Evolutionary conservation across 2,888 invertebrate genomes (phyloP), one percentile per base, ranked within the genome.

Genomic region (Meteorus colon): DNA sequence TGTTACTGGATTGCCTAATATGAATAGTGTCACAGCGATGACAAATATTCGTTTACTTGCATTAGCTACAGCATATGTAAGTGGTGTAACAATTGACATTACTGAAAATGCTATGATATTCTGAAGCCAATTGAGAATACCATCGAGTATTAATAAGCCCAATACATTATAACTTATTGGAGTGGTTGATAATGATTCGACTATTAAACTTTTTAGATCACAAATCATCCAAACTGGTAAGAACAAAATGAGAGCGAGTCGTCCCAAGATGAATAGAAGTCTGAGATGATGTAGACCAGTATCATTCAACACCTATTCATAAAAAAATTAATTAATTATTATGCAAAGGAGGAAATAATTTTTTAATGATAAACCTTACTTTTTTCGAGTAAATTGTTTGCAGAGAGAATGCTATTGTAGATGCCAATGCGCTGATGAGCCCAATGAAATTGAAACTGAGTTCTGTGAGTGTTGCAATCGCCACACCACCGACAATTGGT

Each of bases 381-480:
- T 97, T 97, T 91, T 98, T 98, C 1, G 98, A 97, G 91, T 95
- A 97, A 83, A 98, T 96, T 90, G 98, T 98, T 90, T 98, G 97
- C 83, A 98, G 91, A 16, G 97, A 96, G 86, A 98, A 97, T 75
- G 97, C 96, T 91, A 97, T 94, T 0, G 98, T 97, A 1, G 98
- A 95, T 71, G 95, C 92, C 62, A 98, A 92, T 71, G 98, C 98
- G 86, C 96, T 96, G 74, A 95, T 89, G 77, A 98, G 91, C 41
- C 98, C 98, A 74, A 95, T 90, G 86, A 94, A 91, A 89, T 98
- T 96, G 90, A 98, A 98, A 80, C 96, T 96, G 82, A 98, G 92
- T 91, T 98, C 98, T 1, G 98, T 98, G 82, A 96, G 91, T 4
- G 98, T 97, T 0, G 98, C 98, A 82, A 98, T 94, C 27, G 93